Conservation (phyloP, 2,888 invertebrate species). For the Lycocerus yunnanus region DNA sequence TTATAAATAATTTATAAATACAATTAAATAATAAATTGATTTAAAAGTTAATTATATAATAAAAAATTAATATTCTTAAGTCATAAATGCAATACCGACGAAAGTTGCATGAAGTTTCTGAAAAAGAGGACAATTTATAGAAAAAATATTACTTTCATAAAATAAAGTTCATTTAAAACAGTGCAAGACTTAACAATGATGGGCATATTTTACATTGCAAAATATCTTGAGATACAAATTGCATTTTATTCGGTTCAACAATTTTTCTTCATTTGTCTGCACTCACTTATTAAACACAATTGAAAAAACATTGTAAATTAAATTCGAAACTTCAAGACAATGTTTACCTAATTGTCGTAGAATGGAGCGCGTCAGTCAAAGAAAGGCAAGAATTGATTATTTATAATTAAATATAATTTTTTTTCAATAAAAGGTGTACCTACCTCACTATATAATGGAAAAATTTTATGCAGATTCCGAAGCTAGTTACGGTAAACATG, state of each 20-base stretch:
- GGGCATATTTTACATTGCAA: neutral
- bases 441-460: no score
- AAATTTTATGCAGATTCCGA: neutral
- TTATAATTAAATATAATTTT: neutral
- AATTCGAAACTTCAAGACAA: neutral
- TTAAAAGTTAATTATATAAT: neutral
- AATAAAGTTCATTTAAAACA: neutral
- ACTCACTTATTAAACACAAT: neutral
- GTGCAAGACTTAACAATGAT: neutral
- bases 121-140: neutral
- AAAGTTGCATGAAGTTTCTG: neutral
- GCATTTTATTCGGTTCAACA: neutral
- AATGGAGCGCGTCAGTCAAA: neutral
- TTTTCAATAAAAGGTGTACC: no score
- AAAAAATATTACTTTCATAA: neutral
- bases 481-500: neutral
- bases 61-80: neutral
- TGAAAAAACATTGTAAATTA: neutral
- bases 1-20: neutral
- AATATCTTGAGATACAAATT: neutral
- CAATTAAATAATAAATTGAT: neutral
- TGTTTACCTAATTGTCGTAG: neutral
- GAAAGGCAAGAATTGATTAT: neutral
- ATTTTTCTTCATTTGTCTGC: neutral
- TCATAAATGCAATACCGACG: neutral